Evolutionary conservation across 2,797 vertebrate species (phyloP), one percentile per base, ranked within the genome.

Genomic region (Peromyscus melanophrys): DNA sequence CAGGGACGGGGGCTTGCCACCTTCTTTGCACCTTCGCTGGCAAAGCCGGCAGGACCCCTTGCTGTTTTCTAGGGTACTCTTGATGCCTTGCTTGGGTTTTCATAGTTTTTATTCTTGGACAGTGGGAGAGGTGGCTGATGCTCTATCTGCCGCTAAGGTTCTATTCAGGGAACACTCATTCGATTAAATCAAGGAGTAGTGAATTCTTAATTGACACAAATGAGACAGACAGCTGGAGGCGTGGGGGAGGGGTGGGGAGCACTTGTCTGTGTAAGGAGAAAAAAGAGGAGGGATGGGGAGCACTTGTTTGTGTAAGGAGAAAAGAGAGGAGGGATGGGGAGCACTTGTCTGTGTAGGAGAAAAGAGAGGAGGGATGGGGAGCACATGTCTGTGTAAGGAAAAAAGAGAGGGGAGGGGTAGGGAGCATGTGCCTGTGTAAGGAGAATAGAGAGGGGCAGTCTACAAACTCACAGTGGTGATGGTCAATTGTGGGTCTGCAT

Each of bases 151-250:
- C 0, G 90, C 73, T 49, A 57, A 85, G 84, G 75, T 98, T 98
- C 97, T 95, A 84, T 92, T 84, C 93, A 96, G 98, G 95, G 97
- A 98, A 98, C 25, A 98, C 93, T 98, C 98, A 98, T 98, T 98
- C 98, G 98, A 98, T 98, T 98, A 98, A 98, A 98, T 98, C 97
- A 98, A 97, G 97, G 97, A 98, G 97, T 97, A 98, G 90, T 98
- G 96, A 98, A 97, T 98, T 97, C 96, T 97, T 98, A 99, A 99
- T 98, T 98, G 98, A 99, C 98, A 98, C 97, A 98, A 98, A 99
- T 98, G 98, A 98, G 98, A 98, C 98, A 98, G 98, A 98, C 98
- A 98, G 98, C 98, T 98, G 98, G 98, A 98, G 96, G 69, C 93
- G 90, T 93, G 92, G 97, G 96, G 97, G 97, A 88, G 96, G 96